Base-by-base conservation (phyloP, 2,888 invertebrate genomes). In the Chymomyza amoena region DNA sequence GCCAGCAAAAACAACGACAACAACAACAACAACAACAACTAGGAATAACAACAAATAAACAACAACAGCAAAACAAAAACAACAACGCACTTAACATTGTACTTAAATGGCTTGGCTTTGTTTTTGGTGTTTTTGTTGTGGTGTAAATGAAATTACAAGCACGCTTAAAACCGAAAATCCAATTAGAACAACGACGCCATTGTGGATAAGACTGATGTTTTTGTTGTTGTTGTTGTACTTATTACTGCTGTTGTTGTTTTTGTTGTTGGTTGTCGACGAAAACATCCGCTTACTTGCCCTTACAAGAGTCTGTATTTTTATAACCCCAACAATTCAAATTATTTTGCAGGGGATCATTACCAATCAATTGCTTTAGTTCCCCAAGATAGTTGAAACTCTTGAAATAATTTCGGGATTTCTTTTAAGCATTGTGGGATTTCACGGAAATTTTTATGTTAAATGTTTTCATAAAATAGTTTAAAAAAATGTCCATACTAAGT, bases 81-180 rank as follows among this genome's bases (percentile, higher is more conserved):
- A 39, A 39, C 7, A 61, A 60, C n/a, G 69, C 83, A 75, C 72
- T 75, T 73, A 82, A 81, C 87, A 84, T 79, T 81, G 72, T 88
- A 74, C 80, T 88, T 84, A 87, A 82, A 88, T 88, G 77, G 75
- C 75, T 75, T 68, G 68, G 66, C 70, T 64, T 18, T 67, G 64
- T 67, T 66, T 72, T 36, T 68, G 39, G 20, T 9, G n/a, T 45
- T 32, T 52, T 50, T 54, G 50, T 57, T 77, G 70, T 68, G 75
- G 78, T 82, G 83, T 82, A 88, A 89, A 88, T 83, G 75, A 85
- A 87, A 84, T 85, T 89, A 89, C 89, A 85, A 78, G 78, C 72
- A 73, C 78, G 87, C 87, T 87, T 84, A 87, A 88, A 85, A 76
- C 86, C 76, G 71, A 78, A 87, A 83, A 89, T 85, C 89, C 86